Base-by-base conservation (phyloP, 2,797 vertebrate genomes). In the Caiman crocodilus region DNA sequence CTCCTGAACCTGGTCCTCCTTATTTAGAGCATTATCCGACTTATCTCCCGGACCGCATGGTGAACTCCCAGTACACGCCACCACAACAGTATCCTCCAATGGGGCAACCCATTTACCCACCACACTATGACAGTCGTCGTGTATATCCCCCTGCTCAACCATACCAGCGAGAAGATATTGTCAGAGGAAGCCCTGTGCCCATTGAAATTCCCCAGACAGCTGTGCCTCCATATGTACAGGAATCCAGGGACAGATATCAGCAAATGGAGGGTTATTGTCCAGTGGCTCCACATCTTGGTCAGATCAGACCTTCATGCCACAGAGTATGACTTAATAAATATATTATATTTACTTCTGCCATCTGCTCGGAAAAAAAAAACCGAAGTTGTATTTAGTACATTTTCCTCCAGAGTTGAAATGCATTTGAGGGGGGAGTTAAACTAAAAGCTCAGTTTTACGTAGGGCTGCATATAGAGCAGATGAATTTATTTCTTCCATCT, bases 11-110 rank as follows among this genome's bases (percentile, higher is more conserved):
- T 16, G 97, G 96, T 57, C 98, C 98, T 76, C 97, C 98, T 73
- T 99, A 99, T 95, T 98, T 98, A 94, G 99, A 99, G 83, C 98
- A 98, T 74, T 99, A 99, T 90, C 76, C 98, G 4, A 98, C 99
- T 2, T 98, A 98, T 84, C 98, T 98, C 90, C 98, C 98, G 76
- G 99, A 99, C 57, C 98, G 99, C 28, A 96, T 98, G 82, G 96
- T 98, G 74, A 98, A 95, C 82, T 97, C 97, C 2, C 95, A 98
- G 56, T 99, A 99, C 73, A 92, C 98, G 1, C 98, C 98, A 80
- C 97, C 98, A 0, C 98, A 98, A 12, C 98, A 98, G 77, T 99
- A 99, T 90, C 98, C 99, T 57, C 85, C 96, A 1, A 95, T 98
- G 95, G 94, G 92, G 23, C 97, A 97, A 6, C 98, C 98, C 32